phyloP scores from a whole-genome alignment of 2,797 vertebrate genomes.

The Sebastes miniatus region DNA sequence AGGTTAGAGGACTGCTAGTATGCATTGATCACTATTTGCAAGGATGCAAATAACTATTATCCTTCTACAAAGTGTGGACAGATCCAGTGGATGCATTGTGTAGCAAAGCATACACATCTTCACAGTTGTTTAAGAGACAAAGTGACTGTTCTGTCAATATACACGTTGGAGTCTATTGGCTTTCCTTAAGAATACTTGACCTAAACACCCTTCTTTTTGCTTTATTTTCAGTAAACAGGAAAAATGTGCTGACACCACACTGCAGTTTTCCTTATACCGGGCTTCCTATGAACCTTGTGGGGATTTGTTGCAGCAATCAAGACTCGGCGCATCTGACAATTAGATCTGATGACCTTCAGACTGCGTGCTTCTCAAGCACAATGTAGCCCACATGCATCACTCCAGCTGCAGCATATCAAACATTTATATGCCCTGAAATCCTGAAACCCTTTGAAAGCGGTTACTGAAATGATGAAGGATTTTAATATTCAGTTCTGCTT shows the following conservation, averaged over 20 bases:
- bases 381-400: constrained; percentile 37
- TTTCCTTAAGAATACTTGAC: constrained; percentile 45
- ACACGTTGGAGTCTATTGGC: constrained; percentile 28
- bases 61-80: constrained; percentile 5
- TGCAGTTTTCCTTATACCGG: constrained; percentile 18
- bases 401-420: constrained; percentile 63
- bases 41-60: constrained; percentile 44
- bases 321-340: constrained; percentile 55
- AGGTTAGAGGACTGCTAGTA: constrained; percentile 38
- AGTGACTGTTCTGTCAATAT: constrained; percentile 23
- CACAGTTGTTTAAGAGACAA: constrained; percentile 6
- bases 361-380: constrained; percentile 50
- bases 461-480: constrained; percentile 28
- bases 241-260: constrained; percentile 59
- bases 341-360: constrained; percentile 73
- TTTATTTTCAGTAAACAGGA: constrained; percentile 60
- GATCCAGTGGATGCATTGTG: background rate
- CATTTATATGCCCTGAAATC: constrained; percentile 62
- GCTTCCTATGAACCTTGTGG: constrained; percentile 38
- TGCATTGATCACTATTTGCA: constrained; percentile 53
- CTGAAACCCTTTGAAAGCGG: constrained; percentile 55
- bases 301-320: constrained; percentile 57
- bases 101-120: background rate
- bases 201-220: constrained; percentile 45
- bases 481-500: constrained; percentile 44